Conservation (phyloP, 2,888 invertebrate genomes). For the Miltochrista miniata region DNA sequence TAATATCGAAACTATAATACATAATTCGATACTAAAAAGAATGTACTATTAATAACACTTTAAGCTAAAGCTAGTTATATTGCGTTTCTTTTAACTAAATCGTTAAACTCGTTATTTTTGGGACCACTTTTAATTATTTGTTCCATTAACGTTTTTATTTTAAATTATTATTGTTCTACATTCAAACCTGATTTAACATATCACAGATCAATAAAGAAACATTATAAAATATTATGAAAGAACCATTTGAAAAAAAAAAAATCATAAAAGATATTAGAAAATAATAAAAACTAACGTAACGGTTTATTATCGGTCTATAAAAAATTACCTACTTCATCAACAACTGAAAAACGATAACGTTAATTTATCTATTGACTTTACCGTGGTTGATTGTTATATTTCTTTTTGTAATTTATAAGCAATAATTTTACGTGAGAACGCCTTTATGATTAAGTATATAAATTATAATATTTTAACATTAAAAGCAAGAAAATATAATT, state of each 20-base stretch:
- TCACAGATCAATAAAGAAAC: conserved; percentile 19
- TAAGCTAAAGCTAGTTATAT: no score
- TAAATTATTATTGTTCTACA: conserved; percentile 1
- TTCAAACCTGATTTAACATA: conserved; percentile 32
- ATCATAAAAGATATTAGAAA: no score
- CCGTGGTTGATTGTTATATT: no score
- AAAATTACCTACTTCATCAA: no score
- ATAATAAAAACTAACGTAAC: no score
- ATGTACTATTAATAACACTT: no score
- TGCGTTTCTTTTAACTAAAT: not conserved
- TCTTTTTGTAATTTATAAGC: conserved; percentile 5
- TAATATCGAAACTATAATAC: no score
- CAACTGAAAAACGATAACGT: no score
- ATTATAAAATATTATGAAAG: not conserved
- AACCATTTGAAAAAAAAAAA: not conserved
- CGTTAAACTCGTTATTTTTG: not conserved
- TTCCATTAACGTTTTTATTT: not conserved
- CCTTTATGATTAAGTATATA: conserved; percentile 43
- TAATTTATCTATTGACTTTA: no score
- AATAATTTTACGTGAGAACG: conserved; percentile 36
- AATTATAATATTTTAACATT: conserved; percentile 39
- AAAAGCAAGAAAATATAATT: conserved; percentile 52
- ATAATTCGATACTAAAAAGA: no score
- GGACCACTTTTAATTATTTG: no score
- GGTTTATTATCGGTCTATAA: no score